These are phyloP conservation scores for Spilosoma lubricipeda DNA, from an alignment of 2,888 invertebrate species.

Conservation along the genomic window DNA sequence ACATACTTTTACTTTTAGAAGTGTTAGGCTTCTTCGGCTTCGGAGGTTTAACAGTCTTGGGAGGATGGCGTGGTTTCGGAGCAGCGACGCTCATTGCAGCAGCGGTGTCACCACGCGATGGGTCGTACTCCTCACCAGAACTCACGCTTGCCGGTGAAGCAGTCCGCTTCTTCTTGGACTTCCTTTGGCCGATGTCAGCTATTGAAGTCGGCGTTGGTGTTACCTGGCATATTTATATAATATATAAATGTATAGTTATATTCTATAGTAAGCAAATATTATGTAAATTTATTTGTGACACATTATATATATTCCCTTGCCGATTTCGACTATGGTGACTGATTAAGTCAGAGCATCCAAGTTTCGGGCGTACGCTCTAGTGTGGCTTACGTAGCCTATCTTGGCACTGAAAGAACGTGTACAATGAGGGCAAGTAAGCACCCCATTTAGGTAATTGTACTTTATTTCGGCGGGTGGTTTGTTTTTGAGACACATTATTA, in stretches of 20 bases:
- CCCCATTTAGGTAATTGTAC: too few relatives aligned
- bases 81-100: constrained; percentile 79
- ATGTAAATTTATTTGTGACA: background rate
- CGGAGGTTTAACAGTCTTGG: constrained; percentile 53
- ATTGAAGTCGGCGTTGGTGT: constrained; percentile 73
- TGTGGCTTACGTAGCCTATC: too few relatives aligned
- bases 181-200: constrained; percentile 77
- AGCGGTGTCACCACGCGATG: constrained; percentile 74
- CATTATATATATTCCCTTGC: too few relatives aligned
- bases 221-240: constrained; percentile 43
- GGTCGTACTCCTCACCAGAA: constrained; percentile 83
- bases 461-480: too few relatives aligned
- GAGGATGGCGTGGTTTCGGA: constrained; percentile 74
- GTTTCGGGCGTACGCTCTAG: too few relatives aligned
- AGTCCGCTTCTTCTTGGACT: constrained; percentile 79
- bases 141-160: constrained; percentile 79
- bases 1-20: constrained; percentile 69
- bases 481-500: too few relatives aligned
- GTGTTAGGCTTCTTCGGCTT: constrained; percentile 72
- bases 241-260: too few relatives aligned
- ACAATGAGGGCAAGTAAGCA: too few relatives aligned
- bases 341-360: too few relatives aligned
- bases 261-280: background rate
- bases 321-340: too few relatives aligned
- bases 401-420: too few relatives aligned